Evolutionary conservation across 2,888 invertebrate species (phyloP), one percentile per base, ranked within the genome.

Genomic region (Stenodera caucasica): DNA sequence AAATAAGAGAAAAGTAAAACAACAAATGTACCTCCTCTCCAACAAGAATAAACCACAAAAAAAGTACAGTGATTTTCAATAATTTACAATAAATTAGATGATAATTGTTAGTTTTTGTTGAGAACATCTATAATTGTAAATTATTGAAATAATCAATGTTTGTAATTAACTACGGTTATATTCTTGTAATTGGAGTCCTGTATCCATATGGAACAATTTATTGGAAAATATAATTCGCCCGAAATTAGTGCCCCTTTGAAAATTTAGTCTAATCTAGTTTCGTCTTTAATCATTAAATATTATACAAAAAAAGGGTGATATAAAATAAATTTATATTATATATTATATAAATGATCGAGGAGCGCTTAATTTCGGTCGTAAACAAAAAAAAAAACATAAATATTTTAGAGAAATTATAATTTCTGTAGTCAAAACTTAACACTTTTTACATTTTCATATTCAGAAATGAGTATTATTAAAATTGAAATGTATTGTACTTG

Each of bases 371-470:
- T 45, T 23, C 23, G 23, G 23, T n/a, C 12, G 21, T 40, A 2
- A 18, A 26, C 5, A 26, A 26, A 4, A 15, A 7, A 18, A 40
- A 40, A 8, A 40, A 23, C 15, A 45, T 5, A 18, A 2, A 21
- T 54, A 40, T 30, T 56, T 49, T 56, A 58, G 58, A 29, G 53
- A 45, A 45, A 23, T 45, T 18, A 45, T 45, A 9, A 58, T 69
- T 67, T 72, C 68, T 72, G 74, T 74, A 74, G 74, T 71, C n/a
- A 61, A 61, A 72, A 72, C 72, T 73, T 75, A 73, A 63, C 71
- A 73, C 73, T 75, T 76, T 75, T 76, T 76, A 75, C 76, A 76
- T 76, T 75, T 76, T 76, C 76, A 75, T 76, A 76, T 76, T 74
- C 74, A 73, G 74, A 72, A 71, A 72, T 75, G 73, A 75, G 75